Evolutionary conservation across 2,113 vertebrate genomes (phyloP).

Genomic region (Chloropsis hardwickii): DNA sequence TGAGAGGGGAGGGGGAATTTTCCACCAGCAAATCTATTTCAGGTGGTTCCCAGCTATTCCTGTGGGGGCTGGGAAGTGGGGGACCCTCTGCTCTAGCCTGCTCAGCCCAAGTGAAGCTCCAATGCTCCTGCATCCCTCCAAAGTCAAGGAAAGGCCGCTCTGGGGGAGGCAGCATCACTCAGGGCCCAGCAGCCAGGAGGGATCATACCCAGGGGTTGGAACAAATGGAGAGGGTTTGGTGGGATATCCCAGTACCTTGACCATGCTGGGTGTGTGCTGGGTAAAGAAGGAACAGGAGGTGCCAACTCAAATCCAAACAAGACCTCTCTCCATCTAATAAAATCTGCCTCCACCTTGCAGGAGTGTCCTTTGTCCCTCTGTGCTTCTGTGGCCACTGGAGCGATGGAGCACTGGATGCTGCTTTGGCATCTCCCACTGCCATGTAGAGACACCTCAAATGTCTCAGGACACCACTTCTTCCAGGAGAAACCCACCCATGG

Average conservation of each 20-base stretch:
- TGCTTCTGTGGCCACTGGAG: background rate
- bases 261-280: too few relatives aligned
- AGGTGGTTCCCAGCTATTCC: background rate
- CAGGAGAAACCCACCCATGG: background rate
- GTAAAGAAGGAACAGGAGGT: background rate
- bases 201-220: background rate
- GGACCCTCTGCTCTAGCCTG: background rate
- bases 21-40: slow-evolving; percentile 1
- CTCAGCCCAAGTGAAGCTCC: background rate
- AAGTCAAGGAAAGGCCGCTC: rapidly evolving
- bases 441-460: background rate
- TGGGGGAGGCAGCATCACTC: background rate
- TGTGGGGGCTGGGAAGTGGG: background rate
- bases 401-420: rapidly evolving
- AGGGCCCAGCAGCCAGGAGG: background rate
- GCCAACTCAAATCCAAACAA: background rate
- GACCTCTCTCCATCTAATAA: background rate
- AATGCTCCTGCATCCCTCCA: background rate
- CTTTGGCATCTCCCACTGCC: background rate
- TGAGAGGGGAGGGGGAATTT: background rate
- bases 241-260: background rate
- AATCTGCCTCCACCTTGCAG: background rate
- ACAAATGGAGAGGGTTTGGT: background rate
- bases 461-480: background rate
- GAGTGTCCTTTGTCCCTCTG: rapidly evolving